phyloP scores from a whole-genome alignment of 23 tunicate genomes.

The Oikopleura albicans region DNA sequence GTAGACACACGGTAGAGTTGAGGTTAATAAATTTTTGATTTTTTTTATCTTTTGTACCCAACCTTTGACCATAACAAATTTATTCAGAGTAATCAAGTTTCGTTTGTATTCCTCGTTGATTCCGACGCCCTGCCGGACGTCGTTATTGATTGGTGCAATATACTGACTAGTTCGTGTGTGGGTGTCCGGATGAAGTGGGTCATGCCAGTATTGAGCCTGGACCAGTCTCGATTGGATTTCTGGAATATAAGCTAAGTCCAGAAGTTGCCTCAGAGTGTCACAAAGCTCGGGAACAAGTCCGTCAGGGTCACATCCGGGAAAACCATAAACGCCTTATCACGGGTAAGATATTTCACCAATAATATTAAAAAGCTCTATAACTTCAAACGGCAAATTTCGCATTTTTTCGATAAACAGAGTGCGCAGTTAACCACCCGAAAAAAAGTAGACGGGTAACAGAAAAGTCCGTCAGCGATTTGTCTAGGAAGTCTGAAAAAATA shows the following conservation, averaged over 20 bases:
- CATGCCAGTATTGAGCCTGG: constrained; percentile 12
- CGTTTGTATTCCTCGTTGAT: not conserved
- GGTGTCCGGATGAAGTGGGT: not conserved
- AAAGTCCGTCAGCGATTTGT: no score
- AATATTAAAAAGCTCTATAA: no score
- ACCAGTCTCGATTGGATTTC: not conserved
- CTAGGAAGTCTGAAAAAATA: no score
- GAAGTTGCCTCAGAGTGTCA: not conserved
- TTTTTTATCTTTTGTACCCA: no score
- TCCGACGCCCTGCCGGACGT: not conserved
- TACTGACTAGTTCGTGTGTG: not conserved
- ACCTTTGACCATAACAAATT: constrained; percentile 14
- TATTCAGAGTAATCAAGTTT: not conserved
- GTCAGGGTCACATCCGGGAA: not conserved
- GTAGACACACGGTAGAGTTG: no score
- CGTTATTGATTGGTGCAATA: not conserved
- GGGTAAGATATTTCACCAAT: no score
- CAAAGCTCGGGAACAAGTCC: not conserved
- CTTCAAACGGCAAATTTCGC: no score
- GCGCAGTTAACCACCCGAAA: no score
- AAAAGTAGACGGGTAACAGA: no score
- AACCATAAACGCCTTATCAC: constrained; percentile 13
- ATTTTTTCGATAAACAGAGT: no score
- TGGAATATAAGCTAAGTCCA: constrained; percentile 9
- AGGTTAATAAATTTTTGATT: no score